Evolutionary conservation across 2,888 invertebrate genomes (phyloP).

Genomic region (Catocala fraxini): DNA sequence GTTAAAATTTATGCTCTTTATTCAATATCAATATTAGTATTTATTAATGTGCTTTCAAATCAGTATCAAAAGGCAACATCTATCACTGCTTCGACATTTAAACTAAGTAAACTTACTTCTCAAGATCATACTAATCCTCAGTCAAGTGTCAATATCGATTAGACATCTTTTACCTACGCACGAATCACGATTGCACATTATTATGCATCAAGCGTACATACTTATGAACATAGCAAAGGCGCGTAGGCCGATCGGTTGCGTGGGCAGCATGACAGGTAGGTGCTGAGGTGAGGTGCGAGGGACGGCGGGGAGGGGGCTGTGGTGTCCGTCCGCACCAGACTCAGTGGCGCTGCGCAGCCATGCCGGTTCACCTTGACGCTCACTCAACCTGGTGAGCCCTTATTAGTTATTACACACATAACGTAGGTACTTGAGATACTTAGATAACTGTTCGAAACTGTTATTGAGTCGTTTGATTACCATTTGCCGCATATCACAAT

Average conservation of each 20-base stretch:
- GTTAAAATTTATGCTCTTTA: too few relatives aligned
- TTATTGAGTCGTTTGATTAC: too few relatives aligned
- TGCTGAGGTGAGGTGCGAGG: conserved; percentile 22
- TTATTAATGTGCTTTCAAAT: too few relatives aligned
- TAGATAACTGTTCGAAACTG: not conserved
- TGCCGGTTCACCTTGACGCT: conserved; percentile 79
- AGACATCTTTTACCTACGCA: conserved; percentile 49
- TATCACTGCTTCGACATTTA: too few relatives aligned
- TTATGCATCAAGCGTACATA: conserved; percentile 71
- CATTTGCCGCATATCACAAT: too few relatives aligned
- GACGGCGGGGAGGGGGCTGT: conserved; percentile 16
- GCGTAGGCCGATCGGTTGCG: conserved; percentile 72
- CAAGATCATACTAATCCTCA: conserved; percentile 13
- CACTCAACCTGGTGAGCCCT: conserved; percentile 59
- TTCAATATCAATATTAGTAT: too few relatives aligned
- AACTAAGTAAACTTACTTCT: conserved; percentile 7
- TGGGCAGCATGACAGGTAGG: conserved; percentile 65
- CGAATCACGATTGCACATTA: conserved; percentile 61
- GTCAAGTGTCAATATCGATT: conserved; percentile 41
- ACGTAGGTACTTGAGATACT: not conserved
- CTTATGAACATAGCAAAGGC: conserved; percentile 64
- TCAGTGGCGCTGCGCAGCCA: conserved; percentile 70
- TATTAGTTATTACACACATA: conserved; percentile 24
- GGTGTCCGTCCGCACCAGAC: conserved; percentile 67
- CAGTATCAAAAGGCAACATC: too few relatives aligned